A percentile compares a stretch with the other conserved stretches of the same genome.
phyloP scores from a whole-genome alignment of 2,888 invertebrate genomes.

The Pyrgus malvae region DNA sequence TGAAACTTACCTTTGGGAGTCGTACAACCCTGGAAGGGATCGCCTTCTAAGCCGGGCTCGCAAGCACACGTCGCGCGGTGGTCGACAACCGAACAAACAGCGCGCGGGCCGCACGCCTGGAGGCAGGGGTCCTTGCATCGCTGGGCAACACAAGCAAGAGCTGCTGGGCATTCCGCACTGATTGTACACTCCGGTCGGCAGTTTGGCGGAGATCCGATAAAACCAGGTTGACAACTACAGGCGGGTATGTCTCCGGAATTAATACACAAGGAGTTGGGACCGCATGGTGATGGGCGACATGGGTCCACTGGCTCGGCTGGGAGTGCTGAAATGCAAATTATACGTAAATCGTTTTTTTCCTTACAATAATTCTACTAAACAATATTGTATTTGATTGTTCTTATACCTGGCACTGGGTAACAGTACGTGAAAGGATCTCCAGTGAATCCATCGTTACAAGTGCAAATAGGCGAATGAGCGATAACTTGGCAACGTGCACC shows the following conservation, averaged over 20 bases:
- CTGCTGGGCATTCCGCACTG: conserved; percentile 85
- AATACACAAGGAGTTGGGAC: conserved; percentile 84
- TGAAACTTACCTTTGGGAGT: conserved; percentile 59
- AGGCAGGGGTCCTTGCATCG: conserved; percentile 85
- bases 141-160: conserved; percentile 83
- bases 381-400: too few species aligned
- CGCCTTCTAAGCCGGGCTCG: conserved; percentile 82
- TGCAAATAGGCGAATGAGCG: conserved; percentile 88
- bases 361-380: too few species aligned
- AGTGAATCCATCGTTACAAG: conserved; percentile 84
- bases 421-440: conserved; percentile 88
- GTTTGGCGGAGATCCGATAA: conserved; percentile 84
- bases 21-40: conserved; percentile 83
- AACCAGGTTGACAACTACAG: conserved; percentile 83
- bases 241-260: conserved; percentile 83
- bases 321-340: conserved; percentile 42
- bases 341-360: not conserved
- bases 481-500: conserved; percentile 88
- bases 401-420: conserved; percentile 77
- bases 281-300: conserved; percentile 86
- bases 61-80: conserved; percentile 86
- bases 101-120: conserved; percentile 83
- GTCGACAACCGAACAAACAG: conserved; percentile 83
- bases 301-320: conserved; percentile 67
- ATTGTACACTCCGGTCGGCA: conserved; percentile 87